A percentile compares a stretch with the other conserved stretches of the same genome.
Evolutionary conservation across 2,797 vertebrate genomes (phyloP).

Genomic region (Avahi laniger): DNA sequence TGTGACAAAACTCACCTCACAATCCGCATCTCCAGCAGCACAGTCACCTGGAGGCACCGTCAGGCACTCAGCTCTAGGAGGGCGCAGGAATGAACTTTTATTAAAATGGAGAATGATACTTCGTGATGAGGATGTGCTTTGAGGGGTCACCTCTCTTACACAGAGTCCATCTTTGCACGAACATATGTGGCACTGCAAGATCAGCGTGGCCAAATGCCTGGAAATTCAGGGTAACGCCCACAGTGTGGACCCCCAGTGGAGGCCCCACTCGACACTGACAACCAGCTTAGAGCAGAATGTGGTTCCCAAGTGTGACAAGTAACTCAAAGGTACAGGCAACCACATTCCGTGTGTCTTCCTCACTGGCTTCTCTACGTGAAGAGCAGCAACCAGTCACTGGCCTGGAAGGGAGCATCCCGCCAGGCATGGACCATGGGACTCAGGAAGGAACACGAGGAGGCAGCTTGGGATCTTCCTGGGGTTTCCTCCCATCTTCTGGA

Average conservation of each 20-base stretch:
- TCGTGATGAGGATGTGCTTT: background rate
- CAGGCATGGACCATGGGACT: fast-evolving
- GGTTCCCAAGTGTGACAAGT: background rate
- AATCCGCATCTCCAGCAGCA: background rate
- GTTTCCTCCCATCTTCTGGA: background rate
- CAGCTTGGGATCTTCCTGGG: background rate
- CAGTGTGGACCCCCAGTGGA: no score
- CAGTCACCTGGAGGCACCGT: background rate
- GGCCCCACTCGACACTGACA: no score
- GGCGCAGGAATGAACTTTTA: background rate
- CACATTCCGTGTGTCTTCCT: no score
- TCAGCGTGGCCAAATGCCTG: background rate
- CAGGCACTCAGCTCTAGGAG: background rate
- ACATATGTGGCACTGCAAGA: background rate
- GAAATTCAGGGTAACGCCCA: background rate
- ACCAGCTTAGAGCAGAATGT: background rate
- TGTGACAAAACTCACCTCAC: background rate
- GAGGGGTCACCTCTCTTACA: background rate
- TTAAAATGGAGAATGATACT: background rate
- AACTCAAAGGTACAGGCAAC: background rate
- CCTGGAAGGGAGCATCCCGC: no score
- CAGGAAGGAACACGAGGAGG: background rate
- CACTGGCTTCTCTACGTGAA: no score
- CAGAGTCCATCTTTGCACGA: background rate
- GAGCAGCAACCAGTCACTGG: background rate